Evolutionary conservation across 2,797 vertebrate species (phyloP), one percentile per base, ranked within the genome.

Genomic region (Brachyrhaphis roseni): DNA sequence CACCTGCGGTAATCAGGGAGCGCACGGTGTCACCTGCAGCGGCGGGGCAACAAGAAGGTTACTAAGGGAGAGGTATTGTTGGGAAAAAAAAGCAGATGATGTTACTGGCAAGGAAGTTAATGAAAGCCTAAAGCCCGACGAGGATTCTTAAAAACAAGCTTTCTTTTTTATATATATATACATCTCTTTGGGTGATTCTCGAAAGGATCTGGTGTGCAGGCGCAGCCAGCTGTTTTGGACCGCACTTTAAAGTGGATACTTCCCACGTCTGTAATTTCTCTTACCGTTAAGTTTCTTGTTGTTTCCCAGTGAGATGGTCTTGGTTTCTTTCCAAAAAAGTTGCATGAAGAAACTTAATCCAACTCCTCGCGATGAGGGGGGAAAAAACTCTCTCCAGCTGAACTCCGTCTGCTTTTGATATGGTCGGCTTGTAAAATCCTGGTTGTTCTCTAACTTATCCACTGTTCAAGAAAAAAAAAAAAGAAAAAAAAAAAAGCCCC

Each of bases 271-370:
- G 71, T 3, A 39, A 23, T 13, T 28, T 34, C 26, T 84, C 93
- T 89, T 91, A 96, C 96, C 93, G 85, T 49, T 86, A 78, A 83
- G 83, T 77, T 93, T 94, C 72, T 90, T 94, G 84, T 72, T 89
- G 85, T 90, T 89, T 75, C 90, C 94, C 41, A 89, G 82, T 31
- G 92, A 95, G 84, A 87, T 92, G 94, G 86, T 94, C 84, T 88
- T 95, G 78, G 93, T 95, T 77, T 96, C 95, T 91, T 95, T 96
- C 95, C 95, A 96, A 95, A 95, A 95, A 91, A 96, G 95, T 96
- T 96, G 95, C 95, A 96, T 96, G 92, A 95, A 96, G 94, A 95
- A 93, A 89, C 85, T 91, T 95, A 94, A 93, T 96, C 94, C 95
- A 90, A 91, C 87, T 93, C 88, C 92, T 89, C 87, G 78, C 72